Evolutionary conservation across 2,888 invertebrate genomes (phyloP), one percentile per base, ranked within the genome.

Genomic region (Parascotia fuliginaria): DNA sequence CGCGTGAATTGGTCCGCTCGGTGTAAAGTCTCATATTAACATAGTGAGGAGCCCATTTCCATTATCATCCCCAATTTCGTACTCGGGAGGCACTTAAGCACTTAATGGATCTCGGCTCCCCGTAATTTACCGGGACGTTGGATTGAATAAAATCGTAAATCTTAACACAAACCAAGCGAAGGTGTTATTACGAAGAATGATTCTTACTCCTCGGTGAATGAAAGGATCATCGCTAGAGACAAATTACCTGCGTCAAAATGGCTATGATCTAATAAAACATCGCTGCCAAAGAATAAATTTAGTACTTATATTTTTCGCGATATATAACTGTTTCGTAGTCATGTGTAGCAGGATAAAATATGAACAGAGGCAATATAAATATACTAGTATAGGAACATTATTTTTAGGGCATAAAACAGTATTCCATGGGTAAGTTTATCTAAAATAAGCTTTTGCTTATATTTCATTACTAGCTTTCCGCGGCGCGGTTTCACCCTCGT

Each of bases 111-210:
- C 86, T 85, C 87, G 81, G 87, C 87, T 87, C 83, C 76, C 81
- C 83, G 86, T 88, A 87, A 89, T 89, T 89, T 89, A 86, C 83
- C 81, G 82, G 83, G 82, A 85, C 83, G 87, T 78, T 86, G 85
- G 83, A 89, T 89, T 89, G 87, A 89, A 89, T 90, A 89, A 89
- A 89, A 89, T 83, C 88, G 87, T 89, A 88, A 89, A 89, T 89
- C 88, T 86, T 85, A 85, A 88, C 86, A 88, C 84, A 81, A 76
- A 77, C 79, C 71, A 63, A 78, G 78, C 67, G 77, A 79, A 83
- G 84, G 83, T 83, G 84, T 83, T 86, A 85, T 87, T 83, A 85
- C 78, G 70, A 78, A 75, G 78, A 85, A 87, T 87, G 82, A 87
- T 85, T 84, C 75, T 80, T 81, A 77, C 77, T 81, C 76, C 71